A percentile compares a stretch with the other conserved stretches of the same genome.
Evolutionary conservation across 2,113 vertebrate species (phyloP).

Genomic region (Sturnira hondurensis): DNA sequence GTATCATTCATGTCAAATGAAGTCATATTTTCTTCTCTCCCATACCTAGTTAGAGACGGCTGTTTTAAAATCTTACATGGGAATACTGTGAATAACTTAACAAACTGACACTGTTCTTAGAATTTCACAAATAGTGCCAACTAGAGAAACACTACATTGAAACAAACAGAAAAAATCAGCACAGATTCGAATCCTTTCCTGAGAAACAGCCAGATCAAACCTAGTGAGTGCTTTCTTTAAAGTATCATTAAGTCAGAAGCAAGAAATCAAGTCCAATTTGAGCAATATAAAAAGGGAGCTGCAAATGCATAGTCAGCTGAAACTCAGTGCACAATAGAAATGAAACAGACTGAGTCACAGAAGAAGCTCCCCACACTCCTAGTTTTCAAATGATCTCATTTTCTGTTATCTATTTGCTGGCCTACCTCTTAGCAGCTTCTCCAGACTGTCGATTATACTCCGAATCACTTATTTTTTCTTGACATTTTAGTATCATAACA

Average conservation of each 20-base stretch:
- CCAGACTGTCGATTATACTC: not conserved
- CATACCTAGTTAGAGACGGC: not conserved
- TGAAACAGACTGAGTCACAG: conserved; percentile 27
- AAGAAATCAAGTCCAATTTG: not conserved
- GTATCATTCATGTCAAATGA: not conserved
- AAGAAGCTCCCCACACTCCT: conserved; percentile 6
- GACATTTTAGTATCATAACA: conserved; percentile 66
- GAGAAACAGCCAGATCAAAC: not conserved
- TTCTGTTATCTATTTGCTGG: not conserved
- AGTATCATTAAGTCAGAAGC: not conserved
- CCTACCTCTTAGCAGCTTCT: not conserved
- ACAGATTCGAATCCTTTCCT: not conserved
- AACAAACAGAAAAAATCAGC: not conserved
- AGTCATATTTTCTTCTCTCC: not conserved
- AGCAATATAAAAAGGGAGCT: not conserved
- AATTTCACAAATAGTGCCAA: not conserved
- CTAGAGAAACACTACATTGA: not conserved
- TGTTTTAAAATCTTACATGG: not conserved
- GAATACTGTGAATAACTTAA: not conserved
- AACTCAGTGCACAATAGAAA: conserved; percentile 37
- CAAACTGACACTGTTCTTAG: not conserved
- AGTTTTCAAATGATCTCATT: not conserved
- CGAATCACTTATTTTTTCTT: conserved; percentile 43
- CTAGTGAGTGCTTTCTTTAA: not conserved
- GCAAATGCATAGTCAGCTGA: not conserved